Evolutionary conservation across 2,888 invertebrate genomes (phyloP).

Genomic region (Andrena hattorfiana): DNA sequence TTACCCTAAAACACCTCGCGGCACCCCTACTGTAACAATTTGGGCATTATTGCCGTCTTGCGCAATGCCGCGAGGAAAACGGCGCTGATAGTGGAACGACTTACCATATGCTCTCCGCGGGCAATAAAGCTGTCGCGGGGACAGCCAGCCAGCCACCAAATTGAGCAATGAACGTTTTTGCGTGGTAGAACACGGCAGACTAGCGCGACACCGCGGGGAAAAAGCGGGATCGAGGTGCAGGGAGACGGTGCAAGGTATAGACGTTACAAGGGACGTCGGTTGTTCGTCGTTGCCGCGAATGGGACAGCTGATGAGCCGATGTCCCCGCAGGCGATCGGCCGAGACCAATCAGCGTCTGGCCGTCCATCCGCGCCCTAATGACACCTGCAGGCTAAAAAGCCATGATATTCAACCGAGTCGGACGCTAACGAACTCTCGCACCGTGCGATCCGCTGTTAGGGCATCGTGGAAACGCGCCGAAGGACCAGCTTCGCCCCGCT

Average conservation of each 20-base stretch:
- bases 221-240: not conserved
- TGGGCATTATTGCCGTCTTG: too few species aligned
- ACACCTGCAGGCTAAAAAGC: constrained; percentile 83
- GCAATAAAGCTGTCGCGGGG: not conserved
- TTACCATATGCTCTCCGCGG: not conserved
- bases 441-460: constrained; percentile 31
- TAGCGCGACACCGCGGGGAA: not conserved
- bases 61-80: not conserved
- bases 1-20: too few species aligned
- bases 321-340: constrained; percentile 82
- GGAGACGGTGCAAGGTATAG: constrained; percentile 8
- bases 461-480: constrained; percentile 5
- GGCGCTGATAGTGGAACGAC: not conserved
- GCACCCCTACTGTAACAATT: too few species aligned
- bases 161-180: not conserved
- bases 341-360: constrained; percentile 82
- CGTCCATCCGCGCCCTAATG: constrained; percentile 81
- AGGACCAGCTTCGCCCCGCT: not conserved
- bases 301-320: constrained; percentile 82
- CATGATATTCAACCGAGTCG: constrained; percentile 81
- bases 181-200: not conserved
- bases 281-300: constrained; percentile 71
- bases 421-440: constrained; percentile 79
- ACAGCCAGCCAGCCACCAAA: not conserved
- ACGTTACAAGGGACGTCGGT: constrained; percentile 13